Conservation (phyloP, 2,797 vertebrate genomes). For the Synanceia verrucosa region DNA sequence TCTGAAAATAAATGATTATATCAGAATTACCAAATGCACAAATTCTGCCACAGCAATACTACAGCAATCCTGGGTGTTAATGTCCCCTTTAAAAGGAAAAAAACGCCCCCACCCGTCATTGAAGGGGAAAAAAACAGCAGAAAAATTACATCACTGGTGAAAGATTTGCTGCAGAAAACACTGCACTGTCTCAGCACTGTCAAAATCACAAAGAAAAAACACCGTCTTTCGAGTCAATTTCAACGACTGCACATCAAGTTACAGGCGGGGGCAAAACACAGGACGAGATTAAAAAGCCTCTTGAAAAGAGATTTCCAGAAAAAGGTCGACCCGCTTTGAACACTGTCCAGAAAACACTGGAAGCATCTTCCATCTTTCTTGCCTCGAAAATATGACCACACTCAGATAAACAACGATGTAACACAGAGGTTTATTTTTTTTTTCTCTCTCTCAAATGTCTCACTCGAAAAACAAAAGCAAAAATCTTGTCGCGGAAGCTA, state of each 20-base stretch:
- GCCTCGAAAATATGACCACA: constrained; percentile 57
- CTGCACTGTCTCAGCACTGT: constrained; percentile 32
- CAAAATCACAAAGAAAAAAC: constrained; percentile 54
- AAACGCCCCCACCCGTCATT: constrained; percentile 31
- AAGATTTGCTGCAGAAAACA: constrained; percentile 52
- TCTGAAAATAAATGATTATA: constrained; percentile 19
- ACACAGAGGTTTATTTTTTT: constrained; percentile 30
- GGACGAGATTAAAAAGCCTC: constrained; percentile 46
- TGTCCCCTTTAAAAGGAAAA: constrained; percentile 46
- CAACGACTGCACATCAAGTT: constrained; percentile 51
- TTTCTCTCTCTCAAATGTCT: constrained; percentile 52
- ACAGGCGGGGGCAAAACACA: constrained; percentile 49
- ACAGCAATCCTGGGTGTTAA: constrained; percentile 26
- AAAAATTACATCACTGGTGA: constrained; percentile 60
- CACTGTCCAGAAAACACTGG: constrained; percentile 63
- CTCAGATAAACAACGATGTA: constrained; percentile 45
- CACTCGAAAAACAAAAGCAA: constrained; percentile 58
- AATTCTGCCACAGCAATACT: constrained; percentile 4
- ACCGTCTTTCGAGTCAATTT: constrained; percentile 32
- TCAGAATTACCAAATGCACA: constrained; percentile 42
- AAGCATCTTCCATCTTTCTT: constrained; percentile 58
- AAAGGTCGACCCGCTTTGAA: constrained; percentile 56
- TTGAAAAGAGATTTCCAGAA: constrained; percentile 61
- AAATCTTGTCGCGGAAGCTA: constrained; percentile 59
- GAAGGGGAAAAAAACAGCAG: constrained; percentile 24